Conservation (phyloP, 2,888 invertebrate species). For the Ectemnius continuus region DNA sequence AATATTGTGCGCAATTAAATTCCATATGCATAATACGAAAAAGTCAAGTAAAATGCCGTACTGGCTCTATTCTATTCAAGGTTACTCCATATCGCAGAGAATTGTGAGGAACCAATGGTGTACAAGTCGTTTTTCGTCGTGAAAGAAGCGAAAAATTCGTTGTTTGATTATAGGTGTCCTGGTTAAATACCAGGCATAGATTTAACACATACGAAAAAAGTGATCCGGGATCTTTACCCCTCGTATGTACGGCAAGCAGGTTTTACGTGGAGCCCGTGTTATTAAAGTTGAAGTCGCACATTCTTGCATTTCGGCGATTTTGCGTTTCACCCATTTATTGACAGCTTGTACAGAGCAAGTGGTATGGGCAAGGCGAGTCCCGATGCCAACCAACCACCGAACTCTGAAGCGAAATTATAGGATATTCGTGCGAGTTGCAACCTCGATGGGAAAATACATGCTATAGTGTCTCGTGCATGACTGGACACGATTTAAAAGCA, state of each 20-base stretch:
- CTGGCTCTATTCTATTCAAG: constrained; percentile 25
- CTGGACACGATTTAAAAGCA: constrained; percentile 24
- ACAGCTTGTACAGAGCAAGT: neutral
- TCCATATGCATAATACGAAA: constrained; percentile 9
- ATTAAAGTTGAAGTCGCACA: constrained; percentile 28
- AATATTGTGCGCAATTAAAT: neutral
- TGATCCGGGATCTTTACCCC: neutral
- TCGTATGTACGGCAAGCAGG: neutral
- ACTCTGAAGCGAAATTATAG: constrained; percentile 1
- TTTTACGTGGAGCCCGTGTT: constrained; percentile 11
- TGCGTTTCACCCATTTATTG: constrained; percentile 16
- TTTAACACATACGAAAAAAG: neutral
- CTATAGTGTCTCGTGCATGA: constrained; percentile 24
- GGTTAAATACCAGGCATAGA: constrained; percentile 13
- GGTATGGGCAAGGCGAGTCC: neutral
- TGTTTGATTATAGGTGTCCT: constrained; percentile 22
- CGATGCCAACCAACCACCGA: too few species aligned
- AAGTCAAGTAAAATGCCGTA: constrained; percentile 10
- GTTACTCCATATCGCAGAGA: constrained; percentile 33
- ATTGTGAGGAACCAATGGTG: constrained; percentile 10
- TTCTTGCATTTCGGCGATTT: constrained; percentile 26
- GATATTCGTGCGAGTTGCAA: neutral
- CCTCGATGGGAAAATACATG: neutral
- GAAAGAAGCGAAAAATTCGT: constrained; percentile 25
- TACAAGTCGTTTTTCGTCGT: constrained; percentile 10